These are phyloP conservation scores for Hafferia zeledoni DNA, from an alignment of 2,797 vertebrate genomes.

Conservation along the genomic window DNA sequence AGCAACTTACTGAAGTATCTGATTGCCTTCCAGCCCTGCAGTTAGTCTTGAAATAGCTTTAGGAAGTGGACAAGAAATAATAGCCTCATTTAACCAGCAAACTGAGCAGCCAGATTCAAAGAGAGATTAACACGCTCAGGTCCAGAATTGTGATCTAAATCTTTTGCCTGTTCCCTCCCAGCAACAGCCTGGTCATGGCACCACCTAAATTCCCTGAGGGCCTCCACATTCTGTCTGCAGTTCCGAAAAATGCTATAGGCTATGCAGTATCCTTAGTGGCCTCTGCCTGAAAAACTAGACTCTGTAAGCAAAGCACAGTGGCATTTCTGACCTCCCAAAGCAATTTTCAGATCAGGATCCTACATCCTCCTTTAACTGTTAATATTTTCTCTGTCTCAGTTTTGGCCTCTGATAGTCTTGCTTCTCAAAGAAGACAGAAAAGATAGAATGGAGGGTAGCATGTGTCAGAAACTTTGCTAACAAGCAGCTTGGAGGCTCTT, in stretches of 20 bases:
- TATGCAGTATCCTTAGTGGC: background rate
- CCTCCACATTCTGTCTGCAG: rapidly evolving
- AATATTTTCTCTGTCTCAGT: background rate
- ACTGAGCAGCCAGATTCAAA: background rate
- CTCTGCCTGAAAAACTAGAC: background rate
- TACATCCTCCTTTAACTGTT: background rate
- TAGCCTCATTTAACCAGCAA: background rate
- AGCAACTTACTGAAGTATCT: background rate
- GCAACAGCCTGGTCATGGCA: background rate
- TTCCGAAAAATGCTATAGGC: background rate
- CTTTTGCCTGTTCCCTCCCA: background rate
- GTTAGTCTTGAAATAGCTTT: background rate
- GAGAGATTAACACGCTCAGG: background rate
- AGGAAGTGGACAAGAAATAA: background rate
- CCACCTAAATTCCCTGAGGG: background rate
- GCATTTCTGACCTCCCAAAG: background rate
- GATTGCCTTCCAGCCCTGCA: background rate
- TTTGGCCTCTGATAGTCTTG: background rate
- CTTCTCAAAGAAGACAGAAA: background rate
- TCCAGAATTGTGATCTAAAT: background rate
- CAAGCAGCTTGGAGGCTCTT: background rate
- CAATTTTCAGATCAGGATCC: background rate
- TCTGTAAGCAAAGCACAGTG: background rate
- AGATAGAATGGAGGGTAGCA: background rate
- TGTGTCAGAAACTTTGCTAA: background rate